Base-by-base conservation (phyloP, 2,888 invertebrate genomes). In the Drosophila austrosaltans region DNA sequence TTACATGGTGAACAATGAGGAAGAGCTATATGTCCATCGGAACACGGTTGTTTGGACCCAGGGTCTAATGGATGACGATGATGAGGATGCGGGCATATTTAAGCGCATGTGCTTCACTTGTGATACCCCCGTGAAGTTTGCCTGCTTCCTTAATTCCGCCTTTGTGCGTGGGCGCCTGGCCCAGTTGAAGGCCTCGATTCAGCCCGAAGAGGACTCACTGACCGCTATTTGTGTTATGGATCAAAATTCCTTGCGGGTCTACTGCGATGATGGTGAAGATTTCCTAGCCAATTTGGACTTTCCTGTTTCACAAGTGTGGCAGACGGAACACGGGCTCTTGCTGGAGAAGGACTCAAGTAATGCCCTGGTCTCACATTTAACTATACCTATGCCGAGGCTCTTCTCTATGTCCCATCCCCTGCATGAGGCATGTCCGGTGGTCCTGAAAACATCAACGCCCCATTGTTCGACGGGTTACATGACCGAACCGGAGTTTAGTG, bases 331-430 rank as follows among this genome's bases (percentile, higher is more conserved):
- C 92, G 98, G 98, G 2, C 94, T 98, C 39, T 92, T 98, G 56
- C 93, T 98, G 76, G 98, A 98, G 92, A 96, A 96, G 78, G 94
- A 95, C 67, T 93, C 94, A 0, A 89, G 90, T 12, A 90, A 81
- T 54, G 89, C 92, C 0, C 77, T 90, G 10, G 82, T 92, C 32
- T 90, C 91, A 44, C 87, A 91, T 57, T 83, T 91, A 4, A 78
- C 90, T 48, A 93, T 94, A 60, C 93, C 93, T 0, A 93, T 96
- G 88, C 97, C 98, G 0, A 95, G 96, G 0, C 94, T 98, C 58
- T 98, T 97, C 92, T 97, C 97, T 7, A 92, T 98, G 68, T 94
- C 96, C 0, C 98, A 98, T 93, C 98, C 98, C 0, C 93, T 98
- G 63, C 97, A 98, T 91, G 98, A 98, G 92, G 96, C 98, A 30